Evolutionary conservation across 2,797 vertebrate genomes (phyloP), one percentile per base, ranked within the genome.

Genomic region (Strix occidentalis): DNA sequence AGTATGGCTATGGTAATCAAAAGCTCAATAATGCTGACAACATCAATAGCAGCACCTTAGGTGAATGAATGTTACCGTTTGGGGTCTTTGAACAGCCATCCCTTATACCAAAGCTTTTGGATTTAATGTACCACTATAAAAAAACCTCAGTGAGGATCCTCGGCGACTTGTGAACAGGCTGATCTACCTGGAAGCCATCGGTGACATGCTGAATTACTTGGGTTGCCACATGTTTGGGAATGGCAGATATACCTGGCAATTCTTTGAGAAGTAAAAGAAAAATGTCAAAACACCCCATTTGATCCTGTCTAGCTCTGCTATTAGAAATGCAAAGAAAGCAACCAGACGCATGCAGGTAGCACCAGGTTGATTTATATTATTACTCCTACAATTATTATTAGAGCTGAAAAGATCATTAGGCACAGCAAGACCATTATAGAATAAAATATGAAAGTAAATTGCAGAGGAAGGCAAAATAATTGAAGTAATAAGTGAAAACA

Each of bases 331-430:
- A 84, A 78, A 60, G 68, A 48, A 77, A 92, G 82, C 5, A 82
- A 60, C 69, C 57, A 68, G 28, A 29, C 50, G 70, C 65, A 75
- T 7, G 41, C 75, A 94, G 87, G 91, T 66, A 79, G 80, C 80
- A 66, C 54, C 51, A 70, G 65, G 63, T 72, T 50, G 84, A 72
- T 88, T 95, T 84, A 66, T 94, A 69, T 89, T 88, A 69, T 84
- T 69, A 84, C 63, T 80, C 45, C 56, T 63, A 45, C 58, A 45
- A 93, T 92, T 89, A 79, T 88, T 92, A 88, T 69, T 84, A 37
- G 85, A 88, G 65, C 8, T 93, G 65, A 86, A 89, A 53, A 93
- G 70, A 87, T 87, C 91, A 51, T 39, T 58, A 86, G 91, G 94
- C 85, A 20, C 90, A 89, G 89, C 54, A 81, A 90, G 80, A 51